These are phyloP conservation scores for Marisa cornuarietis DNA, from an alignment of 1,140 invertebrate genomes.

Conservation along the genomic window DNA sequence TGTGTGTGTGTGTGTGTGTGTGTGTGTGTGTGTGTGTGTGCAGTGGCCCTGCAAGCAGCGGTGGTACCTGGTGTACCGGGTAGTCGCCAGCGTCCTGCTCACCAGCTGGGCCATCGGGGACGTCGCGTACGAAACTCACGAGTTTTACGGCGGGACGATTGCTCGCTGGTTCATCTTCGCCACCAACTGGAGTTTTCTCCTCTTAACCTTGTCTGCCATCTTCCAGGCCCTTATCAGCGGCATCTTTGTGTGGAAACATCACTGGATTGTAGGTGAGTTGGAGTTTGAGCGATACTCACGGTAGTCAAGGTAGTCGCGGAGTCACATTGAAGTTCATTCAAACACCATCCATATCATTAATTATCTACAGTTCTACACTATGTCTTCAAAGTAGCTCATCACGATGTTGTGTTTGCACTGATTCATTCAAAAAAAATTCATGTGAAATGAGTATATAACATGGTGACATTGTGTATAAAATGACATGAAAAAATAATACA, in stretches of 20 bases:
- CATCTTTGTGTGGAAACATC: constrained; percentile 40
- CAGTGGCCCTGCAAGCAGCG: constrained; percentile 54
- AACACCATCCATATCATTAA: no score
- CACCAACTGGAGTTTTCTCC: constrained; percentile 59
- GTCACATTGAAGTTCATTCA: no score
- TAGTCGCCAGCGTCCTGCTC: constrained; percentile 35
- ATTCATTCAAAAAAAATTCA: no score
- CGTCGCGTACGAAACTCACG: constrained; percentile 47
- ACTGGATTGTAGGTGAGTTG: constrained; percentile 47
- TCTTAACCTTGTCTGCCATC: constrained; percentile 42
- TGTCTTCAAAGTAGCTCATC: no score
- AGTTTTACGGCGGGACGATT: constrained; percentile 46
- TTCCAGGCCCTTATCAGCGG: constrained; percentile 42
- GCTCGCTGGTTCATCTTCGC: constrained; percentile 57
- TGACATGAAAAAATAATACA: no score
- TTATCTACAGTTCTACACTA: no score
- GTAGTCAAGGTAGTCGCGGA: no score
- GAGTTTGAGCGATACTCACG: no score
- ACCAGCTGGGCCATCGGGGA: constrained; percentile 51
- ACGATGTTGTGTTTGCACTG: no score
- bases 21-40: constrained; percentile 32
- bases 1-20: constrained; percentile 34
- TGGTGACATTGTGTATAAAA: no score
- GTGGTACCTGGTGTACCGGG: constrained; percentile 46
- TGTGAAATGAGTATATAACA: no score